Percentiles rank a stretch among this genome's conserved stretches.
Evolutionary conservation across 2,797 vertebrate species (phyloP).

Genomic region (Leptodactylus fallax): DNA sequence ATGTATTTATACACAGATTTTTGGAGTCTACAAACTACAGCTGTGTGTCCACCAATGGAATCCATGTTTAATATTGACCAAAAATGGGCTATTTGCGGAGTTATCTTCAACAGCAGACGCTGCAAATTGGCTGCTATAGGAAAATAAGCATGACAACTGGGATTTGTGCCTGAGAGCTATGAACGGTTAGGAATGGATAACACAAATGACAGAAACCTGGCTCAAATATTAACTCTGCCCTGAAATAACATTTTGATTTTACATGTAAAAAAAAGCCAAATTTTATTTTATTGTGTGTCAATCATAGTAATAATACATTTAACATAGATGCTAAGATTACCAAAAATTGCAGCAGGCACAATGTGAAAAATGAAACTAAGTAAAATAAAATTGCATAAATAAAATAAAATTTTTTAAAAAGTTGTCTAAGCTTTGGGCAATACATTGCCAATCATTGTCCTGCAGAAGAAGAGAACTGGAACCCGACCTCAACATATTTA

Average conservation of each 20-base stretch:
- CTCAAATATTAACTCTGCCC: conserved; percentile 11
- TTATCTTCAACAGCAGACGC: conserved; percentile 47
- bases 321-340: too few species aligned
- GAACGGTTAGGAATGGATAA: conserved; percentile 26
- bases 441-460: too few species aligned
- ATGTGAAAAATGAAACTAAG: too few species aligned
- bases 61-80: conserved; percentile 30
- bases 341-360: too few species aligned
- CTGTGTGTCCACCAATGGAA: conserved; percentile 15
- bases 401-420: too few species aligned
- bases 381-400: too few species aligned
- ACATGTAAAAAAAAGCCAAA: neutral
- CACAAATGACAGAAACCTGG: conserved; percentile 40
- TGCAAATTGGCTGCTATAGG: conserved; percentile 34
- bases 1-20: neutral
- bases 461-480: too few species aligned
- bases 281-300: too few species aligned
- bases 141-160: conserved; percentile 46
- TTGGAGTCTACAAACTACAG: neutral
- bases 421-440: too few species aligned
- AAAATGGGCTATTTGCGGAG: conserved; percentile 19
- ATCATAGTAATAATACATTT: too few species aligned
- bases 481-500: too few species aligned
- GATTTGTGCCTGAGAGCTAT: conserved; percentile 33
- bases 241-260: conserved; percentile 26